These are phyloP conservation scores for Platycheirus rosarum DNA, from an alignment of 2,888 invertebrate genomes.

Conservation along the genomic window DNA sequence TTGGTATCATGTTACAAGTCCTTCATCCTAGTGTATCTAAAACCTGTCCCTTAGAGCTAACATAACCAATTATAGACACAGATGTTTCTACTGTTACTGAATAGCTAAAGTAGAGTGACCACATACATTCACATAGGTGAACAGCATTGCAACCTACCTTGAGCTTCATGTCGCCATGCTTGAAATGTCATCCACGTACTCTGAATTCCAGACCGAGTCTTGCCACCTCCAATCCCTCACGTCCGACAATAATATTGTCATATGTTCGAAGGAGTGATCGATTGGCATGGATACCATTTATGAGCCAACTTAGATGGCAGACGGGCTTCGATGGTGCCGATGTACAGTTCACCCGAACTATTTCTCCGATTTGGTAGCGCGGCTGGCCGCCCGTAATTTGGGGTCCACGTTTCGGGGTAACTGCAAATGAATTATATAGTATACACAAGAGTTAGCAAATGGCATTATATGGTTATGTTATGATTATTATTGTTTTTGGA, in stretches of 20 bases:
- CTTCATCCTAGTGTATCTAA: neutral
- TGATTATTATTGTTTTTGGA: conserved; percentile 44
- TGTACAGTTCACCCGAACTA: conserved; percentile 92
- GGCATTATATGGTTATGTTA: conserved; percentile 39
- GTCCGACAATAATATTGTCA: conserved; percentile 84
- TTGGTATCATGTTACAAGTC: conserved; percentile 12
- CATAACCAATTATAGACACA: conserved; percentile 58
- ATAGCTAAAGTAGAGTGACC: conserved; percentile 1
- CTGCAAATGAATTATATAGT: conserved; percentile 83
- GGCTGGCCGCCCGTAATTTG: conserved; percentile 90
- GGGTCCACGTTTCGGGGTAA: conserved; percentile 91
- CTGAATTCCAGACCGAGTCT: conserved; percentile 91
- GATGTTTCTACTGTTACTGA: conserved; percentile 19
- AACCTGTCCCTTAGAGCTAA: neutral
- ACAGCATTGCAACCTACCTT: conserved; percentile 84
- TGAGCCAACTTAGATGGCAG: conserved; percentile 92
- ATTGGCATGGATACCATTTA: conserved; percentile 91
- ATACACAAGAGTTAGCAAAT: conserved; percentile 42
- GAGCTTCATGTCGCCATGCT: conserved; percentile 92
- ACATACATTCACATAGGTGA: neutral
- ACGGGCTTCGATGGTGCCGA: conserved; percentile 92
- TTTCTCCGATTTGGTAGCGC: conserved; percentile 92
- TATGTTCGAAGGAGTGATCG: conserved; percentile 84
- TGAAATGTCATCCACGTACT: conserved; percentile 91
- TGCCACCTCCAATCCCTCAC: conserved; percentile 88